Conservation (phyloP, 2,113 vertebrate species). For the Cnemophilus loriae region DNA sequence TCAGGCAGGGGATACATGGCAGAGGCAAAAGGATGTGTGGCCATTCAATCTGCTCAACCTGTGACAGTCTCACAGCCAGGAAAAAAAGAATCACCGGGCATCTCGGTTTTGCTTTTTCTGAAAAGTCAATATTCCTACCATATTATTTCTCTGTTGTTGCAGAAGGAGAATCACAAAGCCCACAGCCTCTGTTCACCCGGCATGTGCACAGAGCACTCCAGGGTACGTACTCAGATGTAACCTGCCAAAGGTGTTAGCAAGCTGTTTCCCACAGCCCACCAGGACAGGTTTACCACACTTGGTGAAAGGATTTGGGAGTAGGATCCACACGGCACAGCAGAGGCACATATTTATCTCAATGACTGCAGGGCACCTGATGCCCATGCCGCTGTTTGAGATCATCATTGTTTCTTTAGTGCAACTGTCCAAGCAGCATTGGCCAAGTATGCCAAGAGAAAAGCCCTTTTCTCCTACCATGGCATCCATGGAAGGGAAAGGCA, state of each 20-base stretch:
- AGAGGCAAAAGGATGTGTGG: not conserved
- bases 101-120: not conserved
- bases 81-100: not conserved
- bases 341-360: not conserved
- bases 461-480: not conserved
- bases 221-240: not conserved
- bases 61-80: not conserved
- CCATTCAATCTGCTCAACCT: not conserved
- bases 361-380: not conserved
- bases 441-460: not conserved
- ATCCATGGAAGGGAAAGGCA: not conserved
- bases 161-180: not conserved
- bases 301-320: not conserved
- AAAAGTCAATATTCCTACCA: not conserved
- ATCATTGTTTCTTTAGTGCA: not conserved
- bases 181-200: not conserved
- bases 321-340: not conserved
- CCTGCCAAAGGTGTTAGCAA: not conserved
- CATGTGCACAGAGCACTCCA: fast-evolving
- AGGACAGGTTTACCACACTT: not conserved
- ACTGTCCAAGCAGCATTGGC: not conserved
- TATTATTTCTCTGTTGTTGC: not conserved
- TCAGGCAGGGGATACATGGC: not conserved
- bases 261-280: not conserved
- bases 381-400: not conserved